Percentiles rank a stretch among this genome's conserved stretches.
These are phyloP conservation scores for Prunella fulvescens DNA, from an alignment of 2,113 vertebrate species.

Conservation along the genomic window DNA sequence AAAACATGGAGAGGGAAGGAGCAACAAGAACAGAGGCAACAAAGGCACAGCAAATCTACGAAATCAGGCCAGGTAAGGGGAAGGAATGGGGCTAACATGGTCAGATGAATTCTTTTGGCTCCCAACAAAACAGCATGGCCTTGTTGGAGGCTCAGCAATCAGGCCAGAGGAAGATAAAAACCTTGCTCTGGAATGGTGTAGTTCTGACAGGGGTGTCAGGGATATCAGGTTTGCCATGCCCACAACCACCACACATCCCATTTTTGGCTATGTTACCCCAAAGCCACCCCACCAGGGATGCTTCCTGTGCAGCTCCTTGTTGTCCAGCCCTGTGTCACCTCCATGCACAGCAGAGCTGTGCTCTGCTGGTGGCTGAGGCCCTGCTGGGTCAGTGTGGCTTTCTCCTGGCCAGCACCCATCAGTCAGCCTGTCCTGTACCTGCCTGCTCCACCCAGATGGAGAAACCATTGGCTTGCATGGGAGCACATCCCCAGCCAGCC, in stretches of 20 bases:
- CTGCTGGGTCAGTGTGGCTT: not conserved
- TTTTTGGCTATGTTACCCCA: not conserved
- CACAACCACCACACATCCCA: not conserved
- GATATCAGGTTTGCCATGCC: not conserved
- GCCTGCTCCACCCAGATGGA: not conserved
- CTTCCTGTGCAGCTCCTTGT: not conserved
- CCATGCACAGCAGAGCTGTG: accelerated
- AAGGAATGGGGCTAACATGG: not conserved
- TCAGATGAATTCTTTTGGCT: not conserved
- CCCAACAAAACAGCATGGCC: accelerated
- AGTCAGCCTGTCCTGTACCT: not conserved
- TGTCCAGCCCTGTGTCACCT: not conserved
- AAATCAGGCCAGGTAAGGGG: not conserved
- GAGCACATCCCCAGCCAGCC: not conserved
- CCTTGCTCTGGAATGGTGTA: not conserved
- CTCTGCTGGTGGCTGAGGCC: accelerated
- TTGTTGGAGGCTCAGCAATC: not conserved
- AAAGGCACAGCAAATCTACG: not conserved
- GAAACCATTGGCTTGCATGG: not conserved
- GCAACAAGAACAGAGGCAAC: not conserved
- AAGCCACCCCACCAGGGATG: not conserved
- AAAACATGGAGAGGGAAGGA: not conserved
- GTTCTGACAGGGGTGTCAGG: not conserved
- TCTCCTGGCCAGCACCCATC: not conserved
- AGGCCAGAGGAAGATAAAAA: not conserved